These are phyloP conservation scores for Shargacucullia verbasci DNA, from an alignment of 2,888 invertebrate genomes.

Conservation along the genomic window DNA sequence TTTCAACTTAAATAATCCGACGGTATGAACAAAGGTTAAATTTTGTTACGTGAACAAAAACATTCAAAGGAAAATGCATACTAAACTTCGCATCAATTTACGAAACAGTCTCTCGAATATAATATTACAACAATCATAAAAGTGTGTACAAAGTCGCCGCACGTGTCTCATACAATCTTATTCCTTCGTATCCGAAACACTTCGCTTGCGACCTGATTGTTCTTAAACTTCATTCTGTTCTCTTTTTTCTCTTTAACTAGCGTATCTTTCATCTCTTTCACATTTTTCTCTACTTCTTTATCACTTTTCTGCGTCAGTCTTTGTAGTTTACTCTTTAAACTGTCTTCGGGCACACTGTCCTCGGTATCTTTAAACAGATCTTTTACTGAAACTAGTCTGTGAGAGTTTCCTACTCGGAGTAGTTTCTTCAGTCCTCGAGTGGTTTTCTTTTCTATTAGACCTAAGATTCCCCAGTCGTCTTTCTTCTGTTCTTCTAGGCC, in stretches of 20 bases:
- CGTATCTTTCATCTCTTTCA: constrained; percentile 63
- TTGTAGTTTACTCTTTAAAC: constrained; percentile 60
- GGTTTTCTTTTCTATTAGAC: constrained; percentile 83
- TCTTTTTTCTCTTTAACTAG: constrained; percentile 43
- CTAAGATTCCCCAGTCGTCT: constrained; percentile 87
- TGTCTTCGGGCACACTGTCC: constrained; percentile 35
- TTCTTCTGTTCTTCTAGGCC: constrained; percentile 70
- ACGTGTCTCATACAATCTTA: constrained; percentile 73
- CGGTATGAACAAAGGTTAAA: no score
- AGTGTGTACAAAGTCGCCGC: constrained; percentile 15
- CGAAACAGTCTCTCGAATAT: constrained; percentile 33
- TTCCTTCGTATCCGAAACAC: constrained; percentile 81
- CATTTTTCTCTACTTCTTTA: constrained; percentile 59
- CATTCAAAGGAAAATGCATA: not conserved
- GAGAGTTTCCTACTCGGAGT: constrained; percentile 74
- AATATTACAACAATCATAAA: constrained; percentile 1
- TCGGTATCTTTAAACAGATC: constrained; percentile 88
- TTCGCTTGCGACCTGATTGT: constrained; percentile 80
- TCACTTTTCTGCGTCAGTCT: constrained; percentile 63
- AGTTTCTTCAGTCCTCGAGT: constrained; percentile 77
- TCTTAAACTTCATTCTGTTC: constrained; percentile 79
- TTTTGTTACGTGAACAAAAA: no score
- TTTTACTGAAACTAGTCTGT: constrained; percentile 90
- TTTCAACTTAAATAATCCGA: no score
- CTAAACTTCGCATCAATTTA: not conserved